phyloP scores from a whole-genome alignment of 2,797 vertebrate species.

The Karalla daura region DNA sequence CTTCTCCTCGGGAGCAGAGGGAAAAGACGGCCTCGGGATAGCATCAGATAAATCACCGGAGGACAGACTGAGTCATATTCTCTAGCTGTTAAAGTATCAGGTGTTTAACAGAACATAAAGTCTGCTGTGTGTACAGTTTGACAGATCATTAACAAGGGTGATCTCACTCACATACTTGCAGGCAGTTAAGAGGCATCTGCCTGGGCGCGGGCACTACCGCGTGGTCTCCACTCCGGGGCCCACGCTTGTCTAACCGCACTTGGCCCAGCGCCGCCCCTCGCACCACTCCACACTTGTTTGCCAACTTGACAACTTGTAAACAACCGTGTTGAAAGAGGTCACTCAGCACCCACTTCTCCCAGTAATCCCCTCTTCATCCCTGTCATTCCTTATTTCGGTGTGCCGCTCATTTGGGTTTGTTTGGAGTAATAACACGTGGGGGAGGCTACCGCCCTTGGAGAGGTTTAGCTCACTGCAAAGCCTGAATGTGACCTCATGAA shows the following conservation, averaged over 20 bases:
- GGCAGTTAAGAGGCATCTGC: constrained; percentile 39
- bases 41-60: constrained; percentile 5
- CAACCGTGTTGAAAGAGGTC: constrained; percentile 61
- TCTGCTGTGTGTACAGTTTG: constrained; percentile 45
- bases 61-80: constrained; percentile 7
- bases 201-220: constrained; percentile 9
- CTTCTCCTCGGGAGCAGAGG: constrained; percentile 24
- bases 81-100: constrained; percentile 44
- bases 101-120: constrained; percentile 59
- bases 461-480: constrained; percentile 57
- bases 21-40: constrained; percentile 4
- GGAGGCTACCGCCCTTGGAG: constrained; percentile 52
- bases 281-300: constrained; percentile 53
- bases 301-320: constrained; percentile 63
- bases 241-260: background rate
- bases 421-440: constrained; percentile 73
- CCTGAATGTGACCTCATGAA: constrained; percentile 59
- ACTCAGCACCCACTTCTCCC: constrained; percentile 61
- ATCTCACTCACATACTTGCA: constrained; percentile 38
- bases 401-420: constrained; percentile 63
- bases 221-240: background rate
- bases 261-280: constrained; percentile 3
- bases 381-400: constrained; percentile 47
- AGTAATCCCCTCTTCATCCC: constrained; percentile 48
- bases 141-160: constrained; percentile 60